A percentile compares a stretch with the other conserved stretches of the same genome.
Evolutionary conservation across 1,140 invertebrate genomes (phyloP).

Genomic region (Cotesia chilonis): DNA sequence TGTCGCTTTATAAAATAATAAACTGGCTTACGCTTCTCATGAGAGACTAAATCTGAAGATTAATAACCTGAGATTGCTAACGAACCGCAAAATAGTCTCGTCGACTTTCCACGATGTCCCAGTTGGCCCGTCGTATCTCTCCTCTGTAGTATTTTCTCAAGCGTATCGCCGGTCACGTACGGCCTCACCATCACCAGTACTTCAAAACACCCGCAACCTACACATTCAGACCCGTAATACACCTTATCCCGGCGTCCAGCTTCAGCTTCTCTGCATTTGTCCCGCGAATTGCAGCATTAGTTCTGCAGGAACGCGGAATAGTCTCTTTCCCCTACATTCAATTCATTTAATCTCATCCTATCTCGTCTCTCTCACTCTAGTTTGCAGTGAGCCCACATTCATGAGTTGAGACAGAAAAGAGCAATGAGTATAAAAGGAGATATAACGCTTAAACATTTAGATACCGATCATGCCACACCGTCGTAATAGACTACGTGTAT

Average conservation of each 20-base stretch:
- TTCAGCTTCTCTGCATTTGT: slow-evolving; percentile 18
- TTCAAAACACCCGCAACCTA: no score
- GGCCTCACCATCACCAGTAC: slow-evolving; percentile 16
- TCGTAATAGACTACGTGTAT: background rate
- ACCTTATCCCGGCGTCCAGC: slow-evolving; percentile 22
- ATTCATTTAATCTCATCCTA: background rate
- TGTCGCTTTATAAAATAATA: slow-evolving; percentile 19
- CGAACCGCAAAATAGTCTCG: slow-evolving; percentile 38
- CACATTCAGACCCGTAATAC: background rate
- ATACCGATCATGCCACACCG: slow-evolving; percentile 3
- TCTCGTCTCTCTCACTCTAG: background rate
- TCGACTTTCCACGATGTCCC: slow-evolving; percentile 25
- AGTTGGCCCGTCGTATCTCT: slow-evolving; percentile 31
- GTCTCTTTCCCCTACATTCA: slow-evolving; percentile 16
- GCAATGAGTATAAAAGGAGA: slow-evolving; percentile 8
- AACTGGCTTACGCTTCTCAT: slow-evolving; percentile 12
- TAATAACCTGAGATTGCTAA: slow-evolving; percentile 37
- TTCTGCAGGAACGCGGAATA: slow-evolving; percentile 17
- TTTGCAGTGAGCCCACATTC: background rate
- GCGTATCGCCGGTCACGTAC: slow-evolving; percentile 36
- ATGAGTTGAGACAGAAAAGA: slow-evolving; percentile 12
- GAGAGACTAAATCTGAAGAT: slow-evolving; percentile 29
- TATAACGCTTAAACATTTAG: background rate
- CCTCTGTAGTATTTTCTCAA: slow-evolving; percentile 12
- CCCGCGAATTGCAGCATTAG: slow-evolving; percentile 16